These are phyloP conservation scores for Furcifer pardalis DNA, from an alignment of 2,797 vertebrate genomes.

Conservation along the genomic window DNA sequence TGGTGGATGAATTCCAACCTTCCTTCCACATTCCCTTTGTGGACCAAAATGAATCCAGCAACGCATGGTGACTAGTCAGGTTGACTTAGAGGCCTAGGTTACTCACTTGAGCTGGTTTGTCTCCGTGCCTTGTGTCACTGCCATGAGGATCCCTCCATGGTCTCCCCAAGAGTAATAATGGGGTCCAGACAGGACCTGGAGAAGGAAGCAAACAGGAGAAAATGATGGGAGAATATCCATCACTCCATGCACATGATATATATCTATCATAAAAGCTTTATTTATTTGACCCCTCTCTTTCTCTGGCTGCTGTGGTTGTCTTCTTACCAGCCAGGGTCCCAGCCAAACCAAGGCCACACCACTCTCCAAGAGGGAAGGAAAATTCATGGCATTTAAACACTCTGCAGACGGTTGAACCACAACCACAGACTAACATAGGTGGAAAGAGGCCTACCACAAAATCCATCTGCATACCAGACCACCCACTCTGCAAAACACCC, in stretches of 20 bases:
- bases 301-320: rapidly evolving
- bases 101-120: conserved; percentile 92
- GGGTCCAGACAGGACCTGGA: conserved; percentile 90
- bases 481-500: conserved; percentile 48
- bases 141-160: conserved; percentile 94
- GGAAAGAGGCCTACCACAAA: conserved; percentile 47
- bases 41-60: no score
- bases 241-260: neutral
- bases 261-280: neutral
- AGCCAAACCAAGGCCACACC: neutral
- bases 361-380: conserved; percentile 21
- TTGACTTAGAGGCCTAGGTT: no score
- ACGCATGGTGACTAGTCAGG: no score
- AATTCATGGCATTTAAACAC: conserved; percentile 58
- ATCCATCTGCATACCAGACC: conserved; percentile 47
- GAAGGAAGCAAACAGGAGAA: conserved; percentile 19
- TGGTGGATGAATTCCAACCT: no score
- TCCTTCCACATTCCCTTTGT: no score
- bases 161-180: conserved; percentile 98
- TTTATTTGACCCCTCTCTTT: neutral
- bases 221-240: neutral
- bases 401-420: conserved; percentile 66
- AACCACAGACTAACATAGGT: conserved; percentile 43
- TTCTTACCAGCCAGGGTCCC: conserved; percentile 30
- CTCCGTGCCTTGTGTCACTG: conserved; percentile 88